Evolutionary conservation across 2,888 invertebrate species (phyloP).

Genomic region (Adela reaumurella): DNA sequence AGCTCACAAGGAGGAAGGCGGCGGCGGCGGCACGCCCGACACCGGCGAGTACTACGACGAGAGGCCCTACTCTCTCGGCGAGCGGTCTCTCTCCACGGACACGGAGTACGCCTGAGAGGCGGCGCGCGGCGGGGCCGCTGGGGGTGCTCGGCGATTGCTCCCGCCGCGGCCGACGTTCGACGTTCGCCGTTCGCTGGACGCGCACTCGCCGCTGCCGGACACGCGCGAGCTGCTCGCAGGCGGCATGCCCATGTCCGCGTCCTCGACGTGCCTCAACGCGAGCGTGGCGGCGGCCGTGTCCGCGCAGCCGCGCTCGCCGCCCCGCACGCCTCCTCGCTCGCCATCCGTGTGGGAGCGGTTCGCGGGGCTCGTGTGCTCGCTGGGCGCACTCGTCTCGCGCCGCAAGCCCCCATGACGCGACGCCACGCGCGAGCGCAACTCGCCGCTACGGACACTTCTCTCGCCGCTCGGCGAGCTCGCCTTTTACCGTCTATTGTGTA

Average conservation of each 20-base stretch:
- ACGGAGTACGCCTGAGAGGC: conserved; percentile 69
- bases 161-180: conserved; percentile 1
- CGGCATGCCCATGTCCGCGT: conserved; percentile 2
- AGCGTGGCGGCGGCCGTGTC: background rate
- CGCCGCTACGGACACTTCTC: conserved; percentile 18
- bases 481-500: conserved; percentile 14
- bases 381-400: conserved; percentile 33
- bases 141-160: conserved; percentile 6
- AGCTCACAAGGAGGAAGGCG: conserved; percentile 47
- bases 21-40: conserved; percentile 28
- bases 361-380: conserved; percentile 36
- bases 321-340: conserved; percentile 14
- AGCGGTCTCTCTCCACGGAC: conserved; percentile 63
- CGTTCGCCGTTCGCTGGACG: background rate
- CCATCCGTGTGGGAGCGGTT: conserved; percentile 32
- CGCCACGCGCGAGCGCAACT: conserved; percentile 13
- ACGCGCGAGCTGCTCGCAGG: background rate
- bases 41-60: conserved; percentile 20
- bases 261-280: conserved; percentile 4
- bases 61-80: conserved; percentile 40
- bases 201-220: background rate
- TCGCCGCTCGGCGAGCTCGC: conserved; percentile 5
- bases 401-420: conserved; percentile 22
- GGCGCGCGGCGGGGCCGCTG: conserved; percentile 5
- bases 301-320: conserved; percentile 2